Evolutionary conservation across 2,113 vertebrate genomes (phyloP).

Genomic region (Pituophis catenifer): DNA sequence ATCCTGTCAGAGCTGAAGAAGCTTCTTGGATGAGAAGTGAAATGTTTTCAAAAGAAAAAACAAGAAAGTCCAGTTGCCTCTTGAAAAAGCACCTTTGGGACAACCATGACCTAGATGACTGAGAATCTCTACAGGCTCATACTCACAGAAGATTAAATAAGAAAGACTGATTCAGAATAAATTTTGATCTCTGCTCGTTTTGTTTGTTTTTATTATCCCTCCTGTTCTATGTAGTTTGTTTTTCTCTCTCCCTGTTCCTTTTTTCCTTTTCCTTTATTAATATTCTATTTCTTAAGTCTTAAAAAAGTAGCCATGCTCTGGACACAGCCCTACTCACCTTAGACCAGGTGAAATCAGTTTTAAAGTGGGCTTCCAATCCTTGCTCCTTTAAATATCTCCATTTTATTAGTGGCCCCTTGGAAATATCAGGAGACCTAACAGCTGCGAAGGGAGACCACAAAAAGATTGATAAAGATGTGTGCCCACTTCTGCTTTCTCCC

Average conservation of each 20-base stretch:
- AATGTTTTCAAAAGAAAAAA: too few species aligned
- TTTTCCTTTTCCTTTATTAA: not conserved
- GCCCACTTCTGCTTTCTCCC: slow-evolving; percentile 44
- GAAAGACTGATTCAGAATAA: not conserved
- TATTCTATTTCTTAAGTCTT: not conserved
- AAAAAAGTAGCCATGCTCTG: not conserved
- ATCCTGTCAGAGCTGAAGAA: too few species aligned
- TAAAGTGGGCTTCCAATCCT: not conserved
- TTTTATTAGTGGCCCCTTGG: not conserved
- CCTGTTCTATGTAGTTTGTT: too few species aligned
- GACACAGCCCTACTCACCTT: not conserved
- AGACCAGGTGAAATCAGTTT: not conserved
- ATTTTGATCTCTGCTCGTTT: not conserved
- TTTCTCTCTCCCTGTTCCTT: not conserved
- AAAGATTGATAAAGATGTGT: slow-evolving; percentile 61
- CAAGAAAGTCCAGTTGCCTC: too few species aligned
- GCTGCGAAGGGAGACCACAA: slow-evolving; percentile 49
- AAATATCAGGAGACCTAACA: not conserved
- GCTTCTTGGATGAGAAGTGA: too few species aligned
- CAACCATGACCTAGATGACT: too few species aligned
- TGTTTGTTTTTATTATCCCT: not conserved
- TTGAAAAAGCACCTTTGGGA: too few species aligned
- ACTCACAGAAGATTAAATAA: not conserved
- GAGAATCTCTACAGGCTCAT: not conserved
- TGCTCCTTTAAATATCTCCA: not conserved